Evolutionary conservation across 2,888 invertebrate species (phyloP).

Genomic region (Aphidius colemani): DNA sequence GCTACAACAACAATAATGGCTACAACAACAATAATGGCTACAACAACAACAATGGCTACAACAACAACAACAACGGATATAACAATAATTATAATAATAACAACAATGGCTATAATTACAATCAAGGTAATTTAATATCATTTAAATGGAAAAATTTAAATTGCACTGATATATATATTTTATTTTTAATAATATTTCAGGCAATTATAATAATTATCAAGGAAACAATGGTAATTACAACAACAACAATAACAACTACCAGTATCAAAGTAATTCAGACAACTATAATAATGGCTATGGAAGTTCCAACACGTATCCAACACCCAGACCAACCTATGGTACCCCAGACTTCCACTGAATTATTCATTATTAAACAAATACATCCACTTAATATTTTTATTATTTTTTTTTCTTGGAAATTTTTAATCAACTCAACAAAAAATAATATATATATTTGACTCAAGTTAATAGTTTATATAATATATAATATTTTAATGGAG

Average conservation of each 20-base stretch:
- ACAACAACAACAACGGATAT: constrained; percentile 13
- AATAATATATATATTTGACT: not conserved
- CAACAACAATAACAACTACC: constrained; percentile 24
- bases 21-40: constrained; percentile 20
- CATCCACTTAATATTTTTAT: no score
- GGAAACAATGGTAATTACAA: constrained; percentile 49
- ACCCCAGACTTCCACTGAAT: constrained; percentile 47
- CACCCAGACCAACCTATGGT: constrained; percentile 51
- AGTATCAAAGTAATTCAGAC: constrained; percentile 13
- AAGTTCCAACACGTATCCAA: constrained; percentile 18
- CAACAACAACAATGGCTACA: constrained; percentile 32
- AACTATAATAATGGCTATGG: constrained; percentile 31
- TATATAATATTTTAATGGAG: not conserved
- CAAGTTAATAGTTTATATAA: not conserved
- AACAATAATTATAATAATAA: constrained; percentile 29
- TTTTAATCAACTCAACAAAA: constrained; percentile 14
- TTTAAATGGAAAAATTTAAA: not conserved
- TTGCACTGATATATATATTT: not conserved
- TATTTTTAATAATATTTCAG: not conserved
- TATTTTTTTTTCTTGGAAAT: constrained; percentile 12
- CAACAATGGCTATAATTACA: constrained; percentile 31
- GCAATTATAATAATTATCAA: constrained; percentile 28
- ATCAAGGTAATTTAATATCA: constrained; percentile 18
- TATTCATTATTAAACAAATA: not conserved
- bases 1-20: constrained; percentile 35